phyloP scores from a whole-genome alignment of 2,888 invertebrate species.

The Drosophila cyrtoloma region DNA sequence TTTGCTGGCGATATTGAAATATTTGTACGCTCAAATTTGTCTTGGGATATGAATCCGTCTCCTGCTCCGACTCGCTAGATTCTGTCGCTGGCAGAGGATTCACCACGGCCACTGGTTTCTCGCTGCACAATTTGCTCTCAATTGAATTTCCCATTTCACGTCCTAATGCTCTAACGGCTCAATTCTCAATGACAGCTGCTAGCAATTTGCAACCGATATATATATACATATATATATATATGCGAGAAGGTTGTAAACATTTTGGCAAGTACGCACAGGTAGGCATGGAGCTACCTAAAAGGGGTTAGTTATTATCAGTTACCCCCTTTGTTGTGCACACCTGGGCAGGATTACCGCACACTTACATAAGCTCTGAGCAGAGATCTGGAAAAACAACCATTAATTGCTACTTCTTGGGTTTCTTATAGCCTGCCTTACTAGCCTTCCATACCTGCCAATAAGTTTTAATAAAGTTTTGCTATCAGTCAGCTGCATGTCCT shows the following conservation, averaged over 20 bases:
- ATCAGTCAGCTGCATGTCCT: background rate
- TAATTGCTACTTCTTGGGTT: background rate
- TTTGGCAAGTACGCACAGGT: background rate
- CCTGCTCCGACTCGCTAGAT: background rate
- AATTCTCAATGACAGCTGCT: constrained; percentile 61
- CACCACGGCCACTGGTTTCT: constrained; percentile 49
- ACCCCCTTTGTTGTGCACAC: constrained; percentile 2
- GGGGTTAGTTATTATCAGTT: background rate
- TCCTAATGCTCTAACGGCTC: constrained; percentile 29
- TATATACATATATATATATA: background rate
- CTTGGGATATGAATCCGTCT: constrained; percentile 1
- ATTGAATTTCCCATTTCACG: constrained; percentile 54
- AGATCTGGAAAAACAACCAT: background rate
- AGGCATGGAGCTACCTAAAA: background rate
- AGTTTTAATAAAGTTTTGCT: background rate
- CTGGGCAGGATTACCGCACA: constrained; percentile 15
- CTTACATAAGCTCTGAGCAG: background rate
- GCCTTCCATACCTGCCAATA: constrained; percentile 13
- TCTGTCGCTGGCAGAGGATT: constrained; percentile 27
- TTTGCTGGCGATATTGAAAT: constrained; percentile 71
- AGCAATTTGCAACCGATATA: constrained; percentile 23
- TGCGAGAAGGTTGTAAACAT: background rate
- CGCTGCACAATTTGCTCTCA: constrained; percentile 35
- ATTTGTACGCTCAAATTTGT: constrained; percentile 58
- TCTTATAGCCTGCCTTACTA: constrained; percentile 8